Evolutionary conservation across 2,797 vertebrate genomes (phyloP).

Genomic region (Nasua narica): DNA sequence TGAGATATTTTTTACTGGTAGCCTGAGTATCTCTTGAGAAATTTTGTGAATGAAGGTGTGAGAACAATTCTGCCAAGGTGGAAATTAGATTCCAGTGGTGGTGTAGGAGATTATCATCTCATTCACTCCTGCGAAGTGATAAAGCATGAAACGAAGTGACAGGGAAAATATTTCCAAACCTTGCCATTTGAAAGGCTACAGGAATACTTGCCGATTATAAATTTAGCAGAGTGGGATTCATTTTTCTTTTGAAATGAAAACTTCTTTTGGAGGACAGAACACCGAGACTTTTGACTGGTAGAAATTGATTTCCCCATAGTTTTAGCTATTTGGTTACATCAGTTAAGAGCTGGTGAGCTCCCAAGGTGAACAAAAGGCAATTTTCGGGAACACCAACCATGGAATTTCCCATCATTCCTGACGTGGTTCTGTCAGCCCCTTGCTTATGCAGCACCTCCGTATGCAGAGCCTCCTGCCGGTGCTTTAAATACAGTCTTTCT

Average conservation of each 20-base stretch:
- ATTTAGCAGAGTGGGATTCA: not conserved
- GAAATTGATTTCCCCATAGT: not conserved
- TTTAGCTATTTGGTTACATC: not conserved
- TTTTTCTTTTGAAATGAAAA: conserved; percentile 7
- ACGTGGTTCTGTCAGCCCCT: not conserved
- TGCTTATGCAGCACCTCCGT: not conserved
- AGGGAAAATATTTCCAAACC: not conserved
- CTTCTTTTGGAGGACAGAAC: conserved; percentile 16
- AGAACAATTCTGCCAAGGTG: conserved; percentile 32
- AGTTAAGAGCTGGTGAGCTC: not conserved
- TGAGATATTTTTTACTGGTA: not conserved
- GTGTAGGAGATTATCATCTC: not conserved
- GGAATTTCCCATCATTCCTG: not conserved
- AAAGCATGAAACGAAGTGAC: not conserved
- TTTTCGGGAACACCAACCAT: not conserved
- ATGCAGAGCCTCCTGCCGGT: not conserved
- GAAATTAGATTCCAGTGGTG: conserved; percentile 23
- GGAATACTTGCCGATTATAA: not conserved
- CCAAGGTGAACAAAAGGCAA: not conserved
- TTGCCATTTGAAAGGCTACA: not conserved
- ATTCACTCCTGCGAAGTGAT: not conserved
- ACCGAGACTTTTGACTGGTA: not conserved
- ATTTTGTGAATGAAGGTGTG: not conserved
- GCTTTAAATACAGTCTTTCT: not conserved
- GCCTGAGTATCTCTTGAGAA: not conserved